A percentile compares a stretch with the other conserved stretches of the same genome.
Conservation (phyloP, 2,888 invertebrate genomes). For the Esperia sulphurella region DNA sequence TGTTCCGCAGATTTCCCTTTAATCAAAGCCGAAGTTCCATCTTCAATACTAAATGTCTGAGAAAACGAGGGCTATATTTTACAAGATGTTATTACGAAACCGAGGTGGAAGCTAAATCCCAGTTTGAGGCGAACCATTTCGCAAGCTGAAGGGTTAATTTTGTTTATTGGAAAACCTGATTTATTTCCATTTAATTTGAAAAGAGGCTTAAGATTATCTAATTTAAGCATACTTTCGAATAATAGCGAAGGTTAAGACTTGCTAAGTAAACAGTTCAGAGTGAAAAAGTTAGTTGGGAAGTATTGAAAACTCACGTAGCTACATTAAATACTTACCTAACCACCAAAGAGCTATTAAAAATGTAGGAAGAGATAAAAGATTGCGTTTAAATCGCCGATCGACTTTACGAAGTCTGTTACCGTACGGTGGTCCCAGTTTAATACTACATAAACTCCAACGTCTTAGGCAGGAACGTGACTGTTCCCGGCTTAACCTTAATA, state of each 20-base stretch:
- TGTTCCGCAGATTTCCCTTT: background rate
- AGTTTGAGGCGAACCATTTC: too few relatives aligned
- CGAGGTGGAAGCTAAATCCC: background rate
- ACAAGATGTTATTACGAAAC: constrained; percentile 5
- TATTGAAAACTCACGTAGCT: background rate
- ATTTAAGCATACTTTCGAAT: too few relatives aligned
- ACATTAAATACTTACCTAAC: background rate
- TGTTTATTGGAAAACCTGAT: background rate
- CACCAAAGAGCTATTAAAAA: background rate
- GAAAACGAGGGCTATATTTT: constrained; percentile 2
- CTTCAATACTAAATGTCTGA: background rate
- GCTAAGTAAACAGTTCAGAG: too few relatives aligned
- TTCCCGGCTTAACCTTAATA: constrained; percentile 10
- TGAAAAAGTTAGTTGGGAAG: too few relatives aligned
- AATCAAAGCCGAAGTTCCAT: background rate
- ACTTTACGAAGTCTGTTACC: background rate
- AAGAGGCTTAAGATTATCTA: too few relatives aligned
- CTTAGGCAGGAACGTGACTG: constrained; percentile 8
- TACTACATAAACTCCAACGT: constrained; percentile 7
- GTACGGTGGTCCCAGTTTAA: background rate
- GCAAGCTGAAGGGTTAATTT: background rate
- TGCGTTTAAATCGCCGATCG: background rate
- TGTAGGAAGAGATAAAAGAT: background rate
- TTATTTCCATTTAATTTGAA: background rate
- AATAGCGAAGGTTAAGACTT: too few relatives aligned